phyloP scores from a whole-genome alignment of 2,888 invertebrate genomes.

The Abrostola tripartita region DNA sequence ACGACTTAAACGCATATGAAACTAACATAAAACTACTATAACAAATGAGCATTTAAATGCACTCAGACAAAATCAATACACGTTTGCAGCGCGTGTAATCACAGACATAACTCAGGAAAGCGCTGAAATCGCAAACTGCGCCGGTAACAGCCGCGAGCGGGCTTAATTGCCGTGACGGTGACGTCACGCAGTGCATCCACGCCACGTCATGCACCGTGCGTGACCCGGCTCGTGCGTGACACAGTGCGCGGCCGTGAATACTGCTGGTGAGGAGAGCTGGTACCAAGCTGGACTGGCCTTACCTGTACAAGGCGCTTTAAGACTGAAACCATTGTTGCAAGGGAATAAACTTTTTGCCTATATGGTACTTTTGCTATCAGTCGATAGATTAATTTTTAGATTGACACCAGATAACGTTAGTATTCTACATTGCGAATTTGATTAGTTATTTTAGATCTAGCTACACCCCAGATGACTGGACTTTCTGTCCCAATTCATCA shows the following conservation, averaged over 20 bases:
- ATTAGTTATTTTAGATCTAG: too few relatives aligned
- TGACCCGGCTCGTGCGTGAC: background rate
- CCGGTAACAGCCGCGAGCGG: constrained; percentile 25
- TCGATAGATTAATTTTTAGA: too few relatives aligned
- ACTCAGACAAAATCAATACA: constrained; percentile 26
- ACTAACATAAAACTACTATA: background rate
- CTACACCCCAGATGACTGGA: too few relatives aligned
- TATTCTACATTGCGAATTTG: too few relatives aligned
- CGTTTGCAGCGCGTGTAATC: constrained; percentile 16
- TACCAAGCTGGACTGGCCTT: too few relatives aligned
- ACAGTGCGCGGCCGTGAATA: background rate
- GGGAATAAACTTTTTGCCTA: too few relatives aligned
- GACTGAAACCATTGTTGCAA: background rate
- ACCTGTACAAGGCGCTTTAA: too few relatives aligned
- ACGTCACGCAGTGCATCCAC: constrained; percentile 6
- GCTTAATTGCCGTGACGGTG: constrained; percentile 35
- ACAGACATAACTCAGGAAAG: constrained; percentile 28
- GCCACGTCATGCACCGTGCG: background rate
- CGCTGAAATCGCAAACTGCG: constrained; percentile 32
- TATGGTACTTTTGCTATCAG: too few relatives aligned
- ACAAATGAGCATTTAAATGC: constrained; percentile 19
- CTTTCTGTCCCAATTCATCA: too few relatives aligned
- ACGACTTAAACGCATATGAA: too few relatives aligned
- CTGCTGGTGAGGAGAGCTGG: too few relatives aligned
- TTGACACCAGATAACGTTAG: too few relatives aligned